Percentiles rank a stretch among this genome's conserved stretches.
Conservation (phyloP, 2,113 vertebrate species). For the Procavia capensis region DNA sequence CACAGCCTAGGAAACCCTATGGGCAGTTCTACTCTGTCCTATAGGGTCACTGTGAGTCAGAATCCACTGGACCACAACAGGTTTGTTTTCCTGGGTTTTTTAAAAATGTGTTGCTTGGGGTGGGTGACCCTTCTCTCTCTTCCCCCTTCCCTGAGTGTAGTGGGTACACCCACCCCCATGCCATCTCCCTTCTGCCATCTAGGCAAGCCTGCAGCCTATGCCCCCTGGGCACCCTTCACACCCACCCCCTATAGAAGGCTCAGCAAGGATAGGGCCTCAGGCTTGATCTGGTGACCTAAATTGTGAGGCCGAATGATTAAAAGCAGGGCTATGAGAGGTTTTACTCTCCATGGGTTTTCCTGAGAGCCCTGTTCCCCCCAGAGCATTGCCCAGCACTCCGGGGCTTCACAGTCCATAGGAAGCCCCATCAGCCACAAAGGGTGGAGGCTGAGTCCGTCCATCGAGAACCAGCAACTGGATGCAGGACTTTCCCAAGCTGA, state of each 20-base stretch:
- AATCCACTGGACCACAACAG: too few species aligned
- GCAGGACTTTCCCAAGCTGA: conserved; percentile 62
- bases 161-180: neutral
- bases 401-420: neutral
- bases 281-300: neutral
- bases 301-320: neutral
- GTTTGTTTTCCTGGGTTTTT: neutral
- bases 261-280: neutral
- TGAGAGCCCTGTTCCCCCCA: too few species aligned
- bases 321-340: neutral
- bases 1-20: too few species aligned
- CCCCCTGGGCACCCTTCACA: neutral
- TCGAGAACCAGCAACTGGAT: conserved; percentile 10
- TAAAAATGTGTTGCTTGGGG: neutral
- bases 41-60: too few species aligned
- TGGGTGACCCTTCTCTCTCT: neutral
- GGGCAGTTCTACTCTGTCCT: too few species aligned
- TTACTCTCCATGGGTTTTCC: conserved; percentile 38
- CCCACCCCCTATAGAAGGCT: neutral
- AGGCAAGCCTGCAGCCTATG: neutral
- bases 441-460: conserved; percentile 10
- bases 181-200: neutral
- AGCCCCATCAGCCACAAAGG: conserved; percentile 72
- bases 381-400: too few species aligned
- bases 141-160: neutral